Evolutionary conservation across 2,888 invertebrate genomes (phyloP), one percentile per base, ranked within the genome.

Genomic region (Cryptocheilus praepositus): DNA sequence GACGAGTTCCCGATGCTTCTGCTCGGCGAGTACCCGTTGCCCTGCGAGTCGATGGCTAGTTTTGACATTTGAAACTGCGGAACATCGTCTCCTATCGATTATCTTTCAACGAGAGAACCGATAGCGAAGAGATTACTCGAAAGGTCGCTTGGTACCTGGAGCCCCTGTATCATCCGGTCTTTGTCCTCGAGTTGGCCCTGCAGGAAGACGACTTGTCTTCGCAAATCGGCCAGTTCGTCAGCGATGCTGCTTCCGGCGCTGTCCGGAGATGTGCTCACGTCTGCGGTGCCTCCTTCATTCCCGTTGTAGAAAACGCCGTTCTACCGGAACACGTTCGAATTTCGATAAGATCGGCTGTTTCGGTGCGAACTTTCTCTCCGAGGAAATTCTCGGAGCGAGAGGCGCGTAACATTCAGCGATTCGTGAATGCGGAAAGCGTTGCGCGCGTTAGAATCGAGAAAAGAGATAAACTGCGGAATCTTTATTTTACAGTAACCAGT

Each of bases 181-280:
- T 94, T 94, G 89, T 97, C 96, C 87, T 96, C 96, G 84, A 96
- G 90, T 91, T 96, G 96, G 83, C 95, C 95, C 92, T 95, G 95
- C 88, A 95, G 91, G 89, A 94, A 95, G 88, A 95, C 91, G 86
- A 95, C 94, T 90, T 96, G 95, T 81, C 95, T 92, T 76, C 94
- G 92, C 89, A 96, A 92, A 90, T 95, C 95, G 46, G 93, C 92
- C 89, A 95, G 90, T 89, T 95, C 95, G 72, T 89, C 89, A 58
- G 82, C 84, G 51, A 87, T 81, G 67, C 79, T 83, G 11, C 80
- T 82, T 59, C 77, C 82, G 62, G 84, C 86, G 65, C 83, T 86
- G 49, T 81, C 80, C 45, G 85, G 82, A 65, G 83, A 83, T 36
- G 81, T 90, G 89, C 90, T 90, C 89, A 90, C 90, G 89, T 89